Conservation (phyloP, 1,140 invertebrate species). For the Sitobion miscanthi region DNA sequence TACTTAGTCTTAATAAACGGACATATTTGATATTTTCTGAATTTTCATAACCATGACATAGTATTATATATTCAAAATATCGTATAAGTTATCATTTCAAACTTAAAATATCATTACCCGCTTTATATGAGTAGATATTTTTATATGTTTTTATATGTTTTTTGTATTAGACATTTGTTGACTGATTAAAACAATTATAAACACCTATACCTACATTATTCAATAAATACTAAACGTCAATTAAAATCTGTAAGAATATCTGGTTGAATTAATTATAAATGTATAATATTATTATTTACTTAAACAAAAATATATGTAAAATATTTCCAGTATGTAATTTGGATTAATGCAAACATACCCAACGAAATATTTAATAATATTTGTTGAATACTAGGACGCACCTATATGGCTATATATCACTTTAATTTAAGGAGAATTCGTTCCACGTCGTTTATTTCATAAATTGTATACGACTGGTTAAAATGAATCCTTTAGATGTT, state of each 20-base stretch:
- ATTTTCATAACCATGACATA: no score
- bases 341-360: not conserved
- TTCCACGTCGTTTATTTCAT: not conserved
- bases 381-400: not conserved
- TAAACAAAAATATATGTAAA: not conserved
- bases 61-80: no score
- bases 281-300: not conserved
- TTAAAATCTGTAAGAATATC: not conserved
- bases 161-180: not conserved
- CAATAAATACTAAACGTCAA: not conserved
- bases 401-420: not conserved
- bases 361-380: not conserved
- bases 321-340: not conserved
- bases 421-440: not conserved
- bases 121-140: not conserved
- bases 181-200: not conserved
- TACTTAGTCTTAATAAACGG: no score
- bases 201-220: not conserved
- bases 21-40: no score
- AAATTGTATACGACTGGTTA: not conserved
- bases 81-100: no score
- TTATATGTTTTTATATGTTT: no score
- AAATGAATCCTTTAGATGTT: not conserved
- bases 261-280: not conserved
- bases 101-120: no score